phyloP scores from a whole-genome alignment of 2,888 invertebrate species.

The Xanthostigma xanthostigma region DNA sequence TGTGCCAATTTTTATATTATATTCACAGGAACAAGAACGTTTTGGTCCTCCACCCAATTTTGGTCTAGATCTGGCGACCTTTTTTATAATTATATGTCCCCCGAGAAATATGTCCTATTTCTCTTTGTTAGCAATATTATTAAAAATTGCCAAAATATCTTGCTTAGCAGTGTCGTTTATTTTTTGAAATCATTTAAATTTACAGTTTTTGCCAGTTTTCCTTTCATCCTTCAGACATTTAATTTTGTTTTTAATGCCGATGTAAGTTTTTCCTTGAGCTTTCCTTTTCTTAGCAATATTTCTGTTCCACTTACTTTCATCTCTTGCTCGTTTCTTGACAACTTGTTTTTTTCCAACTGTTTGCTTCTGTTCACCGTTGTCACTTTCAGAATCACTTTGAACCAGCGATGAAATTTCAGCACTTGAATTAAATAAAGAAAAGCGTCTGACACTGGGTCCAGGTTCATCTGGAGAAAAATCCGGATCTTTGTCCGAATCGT shows the following conservation, averaged over 20 bases:
- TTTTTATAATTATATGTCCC: slow-evolving; percentile 3
- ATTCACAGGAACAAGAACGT: slow-evolving; percentile 7
- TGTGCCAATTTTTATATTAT: slow-evolving; percentile 7
- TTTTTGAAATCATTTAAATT: slow-evolving; percentile 8
- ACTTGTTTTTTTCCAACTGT: slow-evolving; percentile 4
- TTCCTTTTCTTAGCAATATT: slow-evolving; percentile 7
- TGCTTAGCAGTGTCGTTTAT: slow-evolving; percentile 6
- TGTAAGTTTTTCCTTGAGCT: slow-evolving; percentile 7
- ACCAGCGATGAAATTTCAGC: slow-evolving; percentile 9
- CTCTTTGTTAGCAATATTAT: slow-evolving; percentile 7
- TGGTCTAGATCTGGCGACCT: slow-evolving; percentile 3
- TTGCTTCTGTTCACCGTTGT: neutral
- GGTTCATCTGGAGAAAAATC: slow-evolving; percentile 9
- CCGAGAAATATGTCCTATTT: slow-evolving; percentile 3
- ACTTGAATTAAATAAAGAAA: slow-evolving; percentile 9
- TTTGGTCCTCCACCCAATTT: slow-evolving; percentile 5
- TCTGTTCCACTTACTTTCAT: slow-evolving; percentile 7
- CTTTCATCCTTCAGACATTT: neutral
- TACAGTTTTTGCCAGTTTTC: neutral
- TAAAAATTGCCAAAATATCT: slow-evolving; percentile 8
- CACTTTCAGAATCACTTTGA: slow-evolving; percentile 9
- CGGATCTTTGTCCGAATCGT: slow-evolving; percentile 9
- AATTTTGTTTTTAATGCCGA: slow-evolving; percentile 6
- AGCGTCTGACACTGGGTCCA: slow-evolving; percentile 9
- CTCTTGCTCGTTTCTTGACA: slow-evolving; percentile 6